phyloP scores from a whole-genome alignment of 1,140 invertebrate species.

The Nasonia longicornis region DNA sequence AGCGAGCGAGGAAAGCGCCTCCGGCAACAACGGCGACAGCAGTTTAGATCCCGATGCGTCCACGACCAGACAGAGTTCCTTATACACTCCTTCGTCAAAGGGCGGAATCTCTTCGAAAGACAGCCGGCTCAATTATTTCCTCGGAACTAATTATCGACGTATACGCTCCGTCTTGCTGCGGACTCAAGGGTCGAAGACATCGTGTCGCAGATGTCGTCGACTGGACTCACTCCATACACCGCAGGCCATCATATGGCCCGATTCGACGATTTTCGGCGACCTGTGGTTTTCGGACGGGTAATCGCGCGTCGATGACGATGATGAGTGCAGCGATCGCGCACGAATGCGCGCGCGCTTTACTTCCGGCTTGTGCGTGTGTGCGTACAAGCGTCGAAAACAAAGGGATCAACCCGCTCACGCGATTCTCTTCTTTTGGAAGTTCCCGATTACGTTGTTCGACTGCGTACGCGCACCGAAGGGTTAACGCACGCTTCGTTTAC shows the following conservation, averaged over 20 bases:
- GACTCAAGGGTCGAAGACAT: constrained; percentile 31
- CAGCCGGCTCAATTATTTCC: constrained; percentile 29
- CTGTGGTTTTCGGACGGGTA: constrained; percentile 51
- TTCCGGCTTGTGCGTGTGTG: constrained; percentile 50
- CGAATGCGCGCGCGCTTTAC: constrained; percentile 24
- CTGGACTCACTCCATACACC: not conserved
- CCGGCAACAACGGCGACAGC: constrained; percentile 11
- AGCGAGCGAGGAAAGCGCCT: not conserved
- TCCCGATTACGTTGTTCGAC: not conserved
- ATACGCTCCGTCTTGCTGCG: not conserved
- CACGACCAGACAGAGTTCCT: not conserved
- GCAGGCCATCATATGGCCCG: constrained; percentile 26
- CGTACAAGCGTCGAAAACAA: not conserved
- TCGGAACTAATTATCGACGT: constrained; percentile 30
- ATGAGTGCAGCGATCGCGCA: not conserved
- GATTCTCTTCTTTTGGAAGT: not conserved
- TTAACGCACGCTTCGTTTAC: too few relatives aligned
- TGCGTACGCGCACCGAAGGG: not conserved
- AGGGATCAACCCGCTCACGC: constrained; percentile 20
- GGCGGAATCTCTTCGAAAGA: constrained; percentile 25
- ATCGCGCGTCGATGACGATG: not conserved
- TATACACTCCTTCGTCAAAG: not conserved
- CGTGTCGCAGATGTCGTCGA: constrained; percentile 35
- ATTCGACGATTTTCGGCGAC: constrained; percentile 41
- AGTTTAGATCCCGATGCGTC: not conserved